These are phyloP conservation scores for Callithrix jacchus DNA, from an alignment of 2,113 vertebrate species.

Conservation along the genomic window DNA sequence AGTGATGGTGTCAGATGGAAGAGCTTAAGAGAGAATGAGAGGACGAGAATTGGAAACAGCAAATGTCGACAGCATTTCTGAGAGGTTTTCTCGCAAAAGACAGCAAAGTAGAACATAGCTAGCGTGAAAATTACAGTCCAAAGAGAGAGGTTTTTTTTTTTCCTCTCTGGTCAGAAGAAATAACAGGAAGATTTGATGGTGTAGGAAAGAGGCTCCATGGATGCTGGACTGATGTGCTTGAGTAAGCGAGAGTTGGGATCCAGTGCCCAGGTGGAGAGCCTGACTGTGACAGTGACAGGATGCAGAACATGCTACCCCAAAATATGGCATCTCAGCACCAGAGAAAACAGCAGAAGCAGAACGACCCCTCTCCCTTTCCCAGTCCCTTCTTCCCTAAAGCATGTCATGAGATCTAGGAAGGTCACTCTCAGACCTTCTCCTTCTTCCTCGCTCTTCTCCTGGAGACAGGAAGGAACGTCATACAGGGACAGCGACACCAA, in stretches of 20 bases:
- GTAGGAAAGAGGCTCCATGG: not conserved
- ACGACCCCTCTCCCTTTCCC: not conserved
- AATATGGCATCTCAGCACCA: not conserved
- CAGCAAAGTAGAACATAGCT: not conserved
- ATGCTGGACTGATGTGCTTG: not conserved
- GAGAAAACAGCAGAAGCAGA: not conserved
- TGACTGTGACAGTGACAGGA: not conserved
- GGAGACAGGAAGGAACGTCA: not conserved
- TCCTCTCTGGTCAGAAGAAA: not conserved
- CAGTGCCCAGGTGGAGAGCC: not conserved
- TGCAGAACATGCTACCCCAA: not conserved
- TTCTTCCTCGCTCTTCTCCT: not conserved
- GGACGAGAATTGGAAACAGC: not conserved
- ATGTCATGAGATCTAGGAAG: not conserved
- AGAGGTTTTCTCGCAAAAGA: not conserved
- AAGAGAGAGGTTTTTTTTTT: fast-evolving
- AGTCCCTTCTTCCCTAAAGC: not conserved
- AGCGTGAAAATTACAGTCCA: not conserved
- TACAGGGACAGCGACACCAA: not conserved
- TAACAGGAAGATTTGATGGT: not conserved
- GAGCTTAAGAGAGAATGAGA: not conserved
- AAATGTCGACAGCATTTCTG: not conserved
- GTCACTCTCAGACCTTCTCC: not conserved
- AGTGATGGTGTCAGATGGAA: not conserved
- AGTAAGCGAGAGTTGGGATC: not conserved